These are phyloP conservation scores for Callaeas wilsoni DNA, from an alignment of 2,113 vertebrate genomes.

Conservation along the genomic window DNA sequence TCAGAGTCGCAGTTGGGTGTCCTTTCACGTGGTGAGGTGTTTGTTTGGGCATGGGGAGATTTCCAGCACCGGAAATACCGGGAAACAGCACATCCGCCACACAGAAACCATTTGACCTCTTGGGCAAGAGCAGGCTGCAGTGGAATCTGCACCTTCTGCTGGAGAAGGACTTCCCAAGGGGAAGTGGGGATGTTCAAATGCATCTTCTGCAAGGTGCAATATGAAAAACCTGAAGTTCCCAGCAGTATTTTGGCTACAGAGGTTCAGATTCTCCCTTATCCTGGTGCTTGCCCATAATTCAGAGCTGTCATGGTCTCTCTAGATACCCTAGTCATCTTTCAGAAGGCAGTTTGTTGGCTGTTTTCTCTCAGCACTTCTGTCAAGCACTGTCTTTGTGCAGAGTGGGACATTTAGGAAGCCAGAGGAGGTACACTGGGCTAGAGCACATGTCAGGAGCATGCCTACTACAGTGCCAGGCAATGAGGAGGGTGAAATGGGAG, in stretches of 20 bases:
- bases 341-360: background rate
- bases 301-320: background rate
- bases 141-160: background rate
- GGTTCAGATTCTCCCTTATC: background rate
- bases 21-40: background rate
- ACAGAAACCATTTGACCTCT: background rate
- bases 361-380: background rate
- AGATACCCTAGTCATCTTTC: background rate
- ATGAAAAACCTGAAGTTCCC: background rate
- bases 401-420: background rate
- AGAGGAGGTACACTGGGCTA: background rate
- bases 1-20: background rate
- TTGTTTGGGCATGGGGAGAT: background rate
- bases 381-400: background rate
- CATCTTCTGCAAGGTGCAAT: background rate
- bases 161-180: background rate
- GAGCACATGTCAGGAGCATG: fast-evolving
- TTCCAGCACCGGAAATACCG: background rate
- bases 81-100: fast-evolving
- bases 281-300: background rate
- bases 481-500: background rate
- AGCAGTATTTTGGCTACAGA: background rate
- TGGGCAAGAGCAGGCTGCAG: background rate
- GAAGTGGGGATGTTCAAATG: background rate
- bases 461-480: background rate